These are phyloP conservation scores for Pitangus sulphuratus DNA, from an alignment of 2,797 vertebrate species.

Conservation along the genomic window DNA sequence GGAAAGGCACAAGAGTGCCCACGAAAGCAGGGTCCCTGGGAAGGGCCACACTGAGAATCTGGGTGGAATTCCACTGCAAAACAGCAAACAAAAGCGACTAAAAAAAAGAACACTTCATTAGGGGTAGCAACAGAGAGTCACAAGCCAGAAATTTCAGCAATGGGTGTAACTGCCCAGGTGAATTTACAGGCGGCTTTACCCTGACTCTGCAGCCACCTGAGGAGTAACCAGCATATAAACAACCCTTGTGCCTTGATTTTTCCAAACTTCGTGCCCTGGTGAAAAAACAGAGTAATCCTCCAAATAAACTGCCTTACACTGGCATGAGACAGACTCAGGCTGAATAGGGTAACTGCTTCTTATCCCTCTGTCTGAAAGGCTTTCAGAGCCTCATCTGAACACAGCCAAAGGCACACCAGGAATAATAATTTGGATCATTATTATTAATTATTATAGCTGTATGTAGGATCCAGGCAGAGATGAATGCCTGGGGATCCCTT, in stretches of 20 bases:
- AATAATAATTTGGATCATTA: background rate
- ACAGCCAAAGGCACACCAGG: background rate
- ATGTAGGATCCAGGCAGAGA: background rate
- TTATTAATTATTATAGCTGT: background rate
- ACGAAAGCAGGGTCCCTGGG: background rate
- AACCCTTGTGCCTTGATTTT: background rate
- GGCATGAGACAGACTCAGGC: background rate
- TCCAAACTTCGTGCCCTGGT: background rate
- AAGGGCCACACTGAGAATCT: background rate
- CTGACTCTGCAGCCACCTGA: background rate
- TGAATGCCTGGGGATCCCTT: background rate
- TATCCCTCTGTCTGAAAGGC: background rate
- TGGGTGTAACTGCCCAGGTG: background rate
- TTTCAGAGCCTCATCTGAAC: background rate
- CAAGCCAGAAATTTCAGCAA: background rate
- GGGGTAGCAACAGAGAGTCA: fast-evolving
- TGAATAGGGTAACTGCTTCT: background rate
- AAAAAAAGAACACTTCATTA: background rate
- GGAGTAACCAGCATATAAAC: background rate
- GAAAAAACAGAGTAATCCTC: background rate
- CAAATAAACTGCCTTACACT: background rate
- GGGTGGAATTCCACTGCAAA: background rate
- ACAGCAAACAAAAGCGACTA: background rate
- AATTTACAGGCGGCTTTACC: background rate
- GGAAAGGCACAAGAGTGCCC: fast-evolving